Evolutionary conservation across 2,888 invertebrate species (phyloP).

Genomic region (Eupithecia pulchellata): DNA sequence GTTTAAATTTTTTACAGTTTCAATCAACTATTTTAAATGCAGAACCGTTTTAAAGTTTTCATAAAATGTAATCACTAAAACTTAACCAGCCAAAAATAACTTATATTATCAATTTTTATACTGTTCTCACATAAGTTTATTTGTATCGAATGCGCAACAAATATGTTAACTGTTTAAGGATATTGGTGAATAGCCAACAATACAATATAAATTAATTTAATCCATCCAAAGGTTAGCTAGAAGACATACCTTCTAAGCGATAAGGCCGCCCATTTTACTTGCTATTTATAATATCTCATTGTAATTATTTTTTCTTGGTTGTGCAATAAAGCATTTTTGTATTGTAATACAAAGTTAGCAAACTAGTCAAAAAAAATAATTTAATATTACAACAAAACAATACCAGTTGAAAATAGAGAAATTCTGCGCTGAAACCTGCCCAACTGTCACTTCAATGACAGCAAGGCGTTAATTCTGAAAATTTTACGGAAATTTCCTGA

Average conservation of each 20-base stretch:
- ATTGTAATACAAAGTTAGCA: slow-evolving; percentile 17
- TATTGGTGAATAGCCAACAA: slow-evolving; percentile 11
- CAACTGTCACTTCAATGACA: slow-evolving; percentile 30
- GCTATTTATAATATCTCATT: too few species aligned
- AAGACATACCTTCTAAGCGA: too few species aligned
- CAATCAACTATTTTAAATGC: too few species aligned
- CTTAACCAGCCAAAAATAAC: too few species aligned
- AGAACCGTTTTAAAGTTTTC: too few species aligned
- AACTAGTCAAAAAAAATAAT: not conserved
- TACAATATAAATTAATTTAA: too few species aligned
- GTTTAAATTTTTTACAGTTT: too few species aligned
- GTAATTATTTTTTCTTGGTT: too few species aligned
- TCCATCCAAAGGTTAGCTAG: too few species aligned
- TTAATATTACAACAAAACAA: not conserved
- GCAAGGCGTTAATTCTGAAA: slow-evolving; percentile 39
- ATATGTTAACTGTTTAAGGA: not conserved
- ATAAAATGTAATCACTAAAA: too few species aligned
- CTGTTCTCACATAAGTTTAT: not conserved
- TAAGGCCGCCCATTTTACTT: too few species aligned
- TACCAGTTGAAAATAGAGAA: not conserved
- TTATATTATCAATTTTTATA: not conserved
- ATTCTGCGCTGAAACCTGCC: slow-evolving; percentile 18
- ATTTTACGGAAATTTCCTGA: slow-evolving; percentile 43
- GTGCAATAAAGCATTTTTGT: too few species aligned
- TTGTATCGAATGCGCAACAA: not conserved